phyloP scores from a whole-genome alignment of 2,113 vertebrate species.

The Trematocara zebra region DNA sequence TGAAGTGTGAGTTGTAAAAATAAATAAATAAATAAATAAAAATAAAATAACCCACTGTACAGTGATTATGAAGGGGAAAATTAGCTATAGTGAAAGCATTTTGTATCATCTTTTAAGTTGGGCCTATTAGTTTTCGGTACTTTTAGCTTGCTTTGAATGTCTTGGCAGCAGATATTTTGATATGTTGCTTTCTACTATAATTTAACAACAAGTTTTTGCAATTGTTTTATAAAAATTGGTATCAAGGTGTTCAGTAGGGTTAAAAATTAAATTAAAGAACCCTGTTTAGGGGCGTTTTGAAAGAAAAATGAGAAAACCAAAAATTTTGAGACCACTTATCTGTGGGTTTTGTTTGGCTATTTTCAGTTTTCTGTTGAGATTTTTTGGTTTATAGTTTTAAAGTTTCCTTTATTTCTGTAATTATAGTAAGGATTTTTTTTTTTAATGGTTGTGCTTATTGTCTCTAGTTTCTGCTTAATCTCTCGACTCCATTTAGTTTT shows the following conservation, averaged over 20 bases:
- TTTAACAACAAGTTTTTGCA: background rate
- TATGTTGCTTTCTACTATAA: background rate
- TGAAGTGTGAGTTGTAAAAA: background rate
- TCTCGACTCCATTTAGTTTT: background rate
- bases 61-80: background rate
- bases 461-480: background rate
- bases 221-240: background rate
- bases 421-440: background rate
- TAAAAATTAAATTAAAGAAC: background rate
- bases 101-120: background rate
- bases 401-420: background rate
- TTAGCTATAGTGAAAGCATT: background rate
- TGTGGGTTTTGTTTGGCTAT: background rate
- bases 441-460: background rate
- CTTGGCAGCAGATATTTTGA: background rate
- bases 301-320: background rate
- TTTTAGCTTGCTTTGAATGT: background rate
- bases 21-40: background rate
- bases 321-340: background rate
- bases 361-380: background rate
- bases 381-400: background rate
- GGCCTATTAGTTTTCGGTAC: background rate
- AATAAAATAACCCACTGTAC: background rate
- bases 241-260: background rate
- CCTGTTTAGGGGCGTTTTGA: rapidly evolving